Percentiles rank a stretch among this genome's conserved stretches.
phyloP scores from a whole-genome alignment of 2,888 invertebrate genomes.

The Agapostemon virescens region DNA sequence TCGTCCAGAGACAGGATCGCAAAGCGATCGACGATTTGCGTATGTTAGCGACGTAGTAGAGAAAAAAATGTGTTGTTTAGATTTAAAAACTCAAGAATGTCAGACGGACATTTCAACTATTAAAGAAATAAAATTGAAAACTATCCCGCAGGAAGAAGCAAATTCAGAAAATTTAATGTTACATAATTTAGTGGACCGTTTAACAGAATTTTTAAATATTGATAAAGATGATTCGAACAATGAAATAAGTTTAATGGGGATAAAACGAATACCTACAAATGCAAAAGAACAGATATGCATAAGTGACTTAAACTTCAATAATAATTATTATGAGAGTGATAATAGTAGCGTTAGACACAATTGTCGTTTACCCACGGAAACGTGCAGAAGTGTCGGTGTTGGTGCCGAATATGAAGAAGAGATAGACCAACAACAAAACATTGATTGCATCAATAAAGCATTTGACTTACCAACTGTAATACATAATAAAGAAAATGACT shows the following conservation, averaged over 20 bases:
- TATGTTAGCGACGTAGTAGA: neutral
- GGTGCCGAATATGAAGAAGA: conserved; percentile 76
- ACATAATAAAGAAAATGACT: conserved; percentile 18
- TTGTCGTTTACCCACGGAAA: conserved; percentile 70
- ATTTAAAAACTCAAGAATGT: conserved; percentile 71
- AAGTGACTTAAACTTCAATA: conserved; percentile 64
- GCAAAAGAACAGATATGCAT: conserved; percentile 46
- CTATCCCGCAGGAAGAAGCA: conserved; percentile 45
- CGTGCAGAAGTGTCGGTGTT: conserved; percentile 76
- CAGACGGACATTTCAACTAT: conserved; percentile 73
- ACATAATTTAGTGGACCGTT: conserved; percentile 69
- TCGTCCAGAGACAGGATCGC: neutral
- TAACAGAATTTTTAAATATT: conserved; percentile 67
- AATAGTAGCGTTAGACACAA: conserved; percentile 69
- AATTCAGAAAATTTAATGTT: conserved; percentile 54
- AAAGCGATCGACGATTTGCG: conserved; percentile 5
- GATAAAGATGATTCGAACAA: conserved; percentile 67
- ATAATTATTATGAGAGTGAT: conserved; percentile 71
- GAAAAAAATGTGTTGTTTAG: conserved; percentile 9
- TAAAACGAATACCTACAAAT: conserved; percentile 23
- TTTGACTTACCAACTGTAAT: conserved; percentile 24
- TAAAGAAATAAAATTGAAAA: conserved; percentile 58
- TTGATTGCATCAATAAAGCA: conserved; percentile 53
- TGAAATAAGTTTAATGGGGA: conserved; percentile 47
- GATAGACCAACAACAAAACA: conserved; percentile 58